Evolutionary conservation across 1,140 invertebrate species (phyloP).

Genomic region (Pseudomyrmex dendroicus): DNA sequence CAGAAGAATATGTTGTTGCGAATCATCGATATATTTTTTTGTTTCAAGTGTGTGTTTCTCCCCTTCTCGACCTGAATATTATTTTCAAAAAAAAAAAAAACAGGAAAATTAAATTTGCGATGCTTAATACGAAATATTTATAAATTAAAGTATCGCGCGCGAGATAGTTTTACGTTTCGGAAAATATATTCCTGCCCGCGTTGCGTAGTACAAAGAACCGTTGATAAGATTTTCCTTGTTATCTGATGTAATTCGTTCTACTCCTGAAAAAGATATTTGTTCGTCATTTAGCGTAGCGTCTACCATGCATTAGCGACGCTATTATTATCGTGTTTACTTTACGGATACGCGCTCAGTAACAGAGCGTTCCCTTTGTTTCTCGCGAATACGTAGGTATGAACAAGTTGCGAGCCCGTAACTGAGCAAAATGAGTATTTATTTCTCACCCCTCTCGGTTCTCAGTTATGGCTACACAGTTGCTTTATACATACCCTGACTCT

Average conservation of each 20-base stretch:
- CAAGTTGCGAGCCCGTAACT: constrained; percentile 28
- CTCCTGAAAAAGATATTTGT: constrained; percentile 45
- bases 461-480: background rate
- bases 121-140: background rate
- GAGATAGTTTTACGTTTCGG: background rate
- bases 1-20: background rate
- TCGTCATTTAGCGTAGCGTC: constrained; percentile 53
- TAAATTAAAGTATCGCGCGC: background rate
- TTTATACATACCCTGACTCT: background rate
- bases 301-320: constrained; percentile 47
- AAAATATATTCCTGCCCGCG: background rate
- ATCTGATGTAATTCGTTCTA: constrained; percentile 48
- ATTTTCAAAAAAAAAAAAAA: background rate
- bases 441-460: background rate
- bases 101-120: constrained; percentile 1
- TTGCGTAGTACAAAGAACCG: constrained; percentile 3
- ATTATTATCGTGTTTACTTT: constrained; percentile 57
- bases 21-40: background rate
- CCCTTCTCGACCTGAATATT: background rate
- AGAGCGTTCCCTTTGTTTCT: constrained; percentile 46
- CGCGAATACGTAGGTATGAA: constrained; percentile 22
- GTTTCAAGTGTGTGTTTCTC: too few species aligned
- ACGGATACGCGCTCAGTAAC: constrained; percentile 43
- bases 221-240: constrained; percentile 48
- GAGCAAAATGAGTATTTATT: constrained; percentile 39